Evolutionary conservation across 2,888 invertebrate species (phyloP), one percentile per base, ranked within the genome.

Genomic region (Xestia sexstrigata): DNA sequence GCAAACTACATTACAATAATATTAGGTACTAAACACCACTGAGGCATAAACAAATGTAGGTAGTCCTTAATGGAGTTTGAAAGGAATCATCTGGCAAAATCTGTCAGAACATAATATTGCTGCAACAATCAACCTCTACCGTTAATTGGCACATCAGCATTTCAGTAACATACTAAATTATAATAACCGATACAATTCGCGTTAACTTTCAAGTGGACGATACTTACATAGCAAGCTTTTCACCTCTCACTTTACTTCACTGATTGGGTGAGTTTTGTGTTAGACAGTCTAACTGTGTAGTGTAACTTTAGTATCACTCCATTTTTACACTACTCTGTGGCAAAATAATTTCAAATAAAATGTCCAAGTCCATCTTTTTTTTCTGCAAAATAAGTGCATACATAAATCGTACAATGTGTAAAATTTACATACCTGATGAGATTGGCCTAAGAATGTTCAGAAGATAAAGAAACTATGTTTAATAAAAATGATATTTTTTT

Each of bases 401-500:
- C 13, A n/a, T 52, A 17, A 74, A 60, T 45, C 8, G 15, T 20
- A 4, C 1, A 20, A 60, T 60, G 9, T 42, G 42, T 26, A 35
- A 35, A 3, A 30, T n/a, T 69, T 9, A 49, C n/a, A 35, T 26
- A 39, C 35, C n/a, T 6, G 39, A 9, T 49, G 49, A 26, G 30
- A 52, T 52, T 63, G 30, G 11, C 9, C 0, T 74, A 6, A 30
- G 7, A 62, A 39, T 26, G 17, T 39, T 49, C 26, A 20, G 5
- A 73, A 49, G 11, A n/a, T 35, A 49, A 45, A 55, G 65, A 45
- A 42, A 8, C 1, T 17, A 13, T 62, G 6, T 66, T 9, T 30
- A 47, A n/a, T n/a, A 39, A 39, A 60, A 67, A 63, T 45, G 20
- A 39, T 55, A 67, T 20, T 52, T 55, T 91, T 84, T 92, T 74